Evolutionary conservation across 1,140 invertebrate genomes (phyloP), one percentile per base, ranked within the genome.

Genomic region (Pseudomyrmex concolor): DNA sequence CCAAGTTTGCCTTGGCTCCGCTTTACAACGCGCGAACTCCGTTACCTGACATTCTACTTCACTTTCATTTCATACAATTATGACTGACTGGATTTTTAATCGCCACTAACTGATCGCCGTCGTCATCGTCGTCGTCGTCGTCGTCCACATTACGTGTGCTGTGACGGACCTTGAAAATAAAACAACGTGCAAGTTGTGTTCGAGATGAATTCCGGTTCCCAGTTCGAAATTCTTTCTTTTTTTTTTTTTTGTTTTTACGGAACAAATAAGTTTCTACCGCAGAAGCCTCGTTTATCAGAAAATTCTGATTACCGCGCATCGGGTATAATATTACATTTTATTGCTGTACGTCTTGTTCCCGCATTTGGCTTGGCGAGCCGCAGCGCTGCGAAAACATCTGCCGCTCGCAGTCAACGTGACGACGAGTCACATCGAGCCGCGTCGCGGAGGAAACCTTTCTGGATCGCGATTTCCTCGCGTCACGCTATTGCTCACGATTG

Each of bases 381-480:
- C 34, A 17, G 15, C 54, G 62, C 8, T 19, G 54, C n/a, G 50
- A 13, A 13, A 85, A 63, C 76, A 86, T 85, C 76, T 73, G 85
- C 74, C 62, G 60, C 10, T 50, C 22, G 43, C 55, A 55, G 84
- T 57, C 57, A 45, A 51, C 72, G 67, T 63, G 19, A 63, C 50
- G 55, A 57, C 50, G 55, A 57, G 57, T 59, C 57, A 54, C 13
- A 9, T 12, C 51, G 10, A 48, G 10, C 8, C 22, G 17, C 45
- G 60, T 85, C 55, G 62, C 50, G 17, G 55, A 34, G 34, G 34
- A 25, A 78, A 22, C 34, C 70, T 70, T 67, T 57, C 50, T 25
- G n/a, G 45, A 86, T 76, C 34, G 84, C 45, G 70, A 86, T 86
- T 71, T 70, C 10, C 68, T 43, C 51, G 13, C 51, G 71, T 66